These are phyloP conservation scores for Sardina pilchardus DNA, from an alignment of 2,113 vertebrate species.

Conservation along the genomic window DNA sequence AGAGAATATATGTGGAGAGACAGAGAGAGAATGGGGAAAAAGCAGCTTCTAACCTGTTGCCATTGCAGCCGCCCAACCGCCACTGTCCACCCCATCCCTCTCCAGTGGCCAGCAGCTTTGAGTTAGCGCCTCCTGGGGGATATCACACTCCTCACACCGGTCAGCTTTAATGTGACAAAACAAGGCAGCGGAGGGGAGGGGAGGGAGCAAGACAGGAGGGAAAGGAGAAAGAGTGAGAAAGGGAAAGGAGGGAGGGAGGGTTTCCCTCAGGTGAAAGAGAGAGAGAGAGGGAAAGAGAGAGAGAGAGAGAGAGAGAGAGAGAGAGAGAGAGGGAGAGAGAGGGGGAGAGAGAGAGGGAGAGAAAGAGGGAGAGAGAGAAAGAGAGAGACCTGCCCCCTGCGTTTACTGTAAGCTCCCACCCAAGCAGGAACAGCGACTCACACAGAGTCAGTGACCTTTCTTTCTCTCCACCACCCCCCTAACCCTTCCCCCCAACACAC, in stretches of 20 bases:
- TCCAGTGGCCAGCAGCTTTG: background rate
- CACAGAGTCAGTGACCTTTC: slow-evolving; percentile 15
- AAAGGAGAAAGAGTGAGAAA: background rate
- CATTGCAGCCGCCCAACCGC: background rate
- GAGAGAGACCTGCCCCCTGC: background rate
- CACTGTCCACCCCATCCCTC: background rate
- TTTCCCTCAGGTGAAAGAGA: slow-evolving; percentile 36
- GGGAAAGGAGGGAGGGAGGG: background rate
- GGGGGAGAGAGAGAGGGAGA: background rate
- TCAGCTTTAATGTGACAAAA: slow-evolving; percentile 49
- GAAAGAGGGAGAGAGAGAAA: background rate
- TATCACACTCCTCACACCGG: slow-evolving; percentile 34
- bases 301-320: background rate
- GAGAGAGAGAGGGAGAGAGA: background rate
- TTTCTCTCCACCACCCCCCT: background rate
- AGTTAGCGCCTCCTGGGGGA: slow-evolving; percentile 40
- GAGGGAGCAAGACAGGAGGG: background rate
- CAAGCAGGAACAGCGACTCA: background rate
- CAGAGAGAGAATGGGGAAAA: background rate
- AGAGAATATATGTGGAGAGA: background rate
- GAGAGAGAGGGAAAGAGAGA: background rate
- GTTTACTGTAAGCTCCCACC: background rate
- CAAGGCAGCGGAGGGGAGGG: slow-evolving; percentile 21
- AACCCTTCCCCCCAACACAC: slow-evolving; percentile 8
- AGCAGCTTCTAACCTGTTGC: slow-evolving; percentile 41